Base-by-base conservation (phyloP, 1,140 invertebrate genomes). In the Antheraea mylitta region DNA sequence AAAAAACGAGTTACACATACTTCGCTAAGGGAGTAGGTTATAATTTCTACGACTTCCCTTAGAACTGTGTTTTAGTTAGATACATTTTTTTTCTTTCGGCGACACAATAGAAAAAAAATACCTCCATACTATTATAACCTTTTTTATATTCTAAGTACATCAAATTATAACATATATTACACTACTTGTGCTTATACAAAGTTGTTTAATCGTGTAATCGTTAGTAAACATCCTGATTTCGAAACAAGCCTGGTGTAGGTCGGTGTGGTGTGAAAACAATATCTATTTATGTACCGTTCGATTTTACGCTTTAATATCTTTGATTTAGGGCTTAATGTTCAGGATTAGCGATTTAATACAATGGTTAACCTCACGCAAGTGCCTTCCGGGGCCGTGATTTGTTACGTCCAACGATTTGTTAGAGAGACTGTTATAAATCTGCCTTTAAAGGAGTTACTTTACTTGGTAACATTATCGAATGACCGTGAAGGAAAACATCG, bases 311-410 rank as follows among this genome's bases (percentile, higher is more conserved):
- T 53, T 53, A 53, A 53, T 13, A 6, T 16, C 16, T 13, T 16
- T n/a, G 45, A 53, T 53, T n/a, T 53, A 53, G 45, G 16, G 60
- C 22, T 22, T 61, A 61, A 61, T 30, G 9, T 22, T 61, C 16
- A 30, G 22, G 18, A 61, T 58, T 37, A 16, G 1, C 36, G 19
- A 65, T 9, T 45, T 75, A 72, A 75, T 63, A 58, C 66, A 68
- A 67, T 74, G 69, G 67, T 73, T 65, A 67, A 69, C 70, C 70
- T 64, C 77, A 79, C 75, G 77, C 74, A 67, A 79, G 62, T 71
- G 70, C 66, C 70, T 76, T 75, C 71, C 74, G 74, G 75, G 71
- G 69, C 0, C 70, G 70, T 71, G 65, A 73, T 78, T 73, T 72
- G 68, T 73, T 68, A 66, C 69, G 68, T 72, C 18, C 64, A 70